Evolutionary conservation across 2,113 vertebrate species (phyloP).

Genomic region (Octodon degus): DNA sequence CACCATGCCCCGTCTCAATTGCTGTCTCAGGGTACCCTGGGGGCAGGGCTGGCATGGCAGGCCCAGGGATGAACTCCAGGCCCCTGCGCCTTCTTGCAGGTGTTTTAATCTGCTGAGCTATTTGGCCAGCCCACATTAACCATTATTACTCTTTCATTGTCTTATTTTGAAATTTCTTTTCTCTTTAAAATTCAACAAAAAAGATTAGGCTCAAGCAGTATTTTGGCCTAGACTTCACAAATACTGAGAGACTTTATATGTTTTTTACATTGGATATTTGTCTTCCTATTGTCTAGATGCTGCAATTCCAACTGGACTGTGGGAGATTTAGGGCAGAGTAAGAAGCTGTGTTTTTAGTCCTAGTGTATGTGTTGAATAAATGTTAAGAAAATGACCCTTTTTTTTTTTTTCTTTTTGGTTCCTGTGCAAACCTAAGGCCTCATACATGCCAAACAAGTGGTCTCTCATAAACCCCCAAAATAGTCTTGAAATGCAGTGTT

Average conservation of each 20-base stretch:
- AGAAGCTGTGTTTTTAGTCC: not conserved
- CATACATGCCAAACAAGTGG: not conserved
- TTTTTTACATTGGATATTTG: not conserved
- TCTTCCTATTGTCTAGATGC: not conserved
- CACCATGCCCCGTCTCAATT: no score
- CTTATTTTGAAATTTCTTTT: no score
- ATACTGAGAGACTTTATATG: not conserved
- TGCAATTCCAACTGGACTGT: not conserved
- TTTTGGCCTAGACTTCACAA: not conserved
- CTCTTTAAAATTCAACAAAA: no score
- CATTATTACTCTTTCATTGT: no score
- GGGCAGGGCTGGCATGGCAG: no score
- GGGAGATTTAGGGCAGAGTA: not conserved
- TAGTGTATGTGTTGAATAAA: not conserved
- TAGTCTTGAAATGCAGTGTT: not conserved
- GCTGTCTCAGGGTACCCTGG: no score
- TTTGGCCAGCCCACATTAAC: no score
- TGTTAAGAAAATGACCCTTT: not conserved
- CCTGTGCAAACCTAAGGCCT: not conserved
- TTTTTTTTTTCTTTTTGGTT: not conserved
- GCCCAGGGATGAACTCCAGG: no score
- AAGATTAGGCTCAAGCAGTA: not conserved
- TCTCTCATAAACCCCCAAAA: not conserved
- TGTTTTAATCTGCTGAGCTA: no score
- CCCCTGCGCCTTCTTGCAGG: no score